A percentile compares a stretch with the other conserved stretches of the same genome.
Conservation (phyloP, 1,140 invertebrate genomes). For the Pogonomyrmex barbatus region DNA sequence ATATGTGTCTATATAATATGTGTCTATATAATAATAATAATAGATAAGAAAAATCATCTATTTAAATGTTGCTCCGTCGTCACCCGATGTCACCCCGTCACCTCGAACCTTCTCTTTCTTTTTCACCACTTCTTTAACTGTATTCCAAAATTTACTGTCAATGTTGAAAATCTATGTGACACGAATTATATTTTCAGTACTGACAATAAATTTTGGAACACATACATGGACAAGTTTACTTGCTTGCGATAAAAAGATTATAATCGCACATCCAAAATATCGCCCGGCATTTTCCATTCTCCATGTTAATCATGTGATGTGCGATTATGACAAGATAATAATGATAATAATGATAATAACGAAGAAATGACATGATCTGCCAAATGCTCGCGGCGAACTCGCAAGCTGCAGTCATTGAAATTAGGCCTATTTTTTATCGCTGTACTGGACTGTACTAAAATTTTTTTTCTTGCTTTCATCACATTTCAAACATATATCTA, state of each 20-base stretch:
- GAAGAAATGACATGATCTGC: not conserved
- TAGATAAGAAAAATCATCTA: not conserved
- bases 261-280: not conserved
- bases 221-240: not conserved
- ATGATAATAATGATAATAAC: not conserved
- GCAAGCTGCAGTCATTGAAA: no score
- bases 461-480: no score
- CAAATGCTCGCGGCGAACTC: no score
- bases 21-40: not conserved
- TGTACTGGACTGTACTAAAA: no score
- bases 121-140: no score
- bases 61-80: not conserved
- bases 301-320: not conserved
- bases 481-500: no score
- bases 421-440: no score
- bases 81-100: not conserved
- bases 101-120: not conserved
- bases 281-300: not conserved
- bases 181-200: no score
- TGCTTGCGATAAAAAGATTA: not conserved
- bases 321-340: not conserved
- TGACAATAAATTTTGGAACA: no score
- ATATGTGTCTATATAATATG: no score
- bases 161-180: no score
- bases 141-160: no score